These are phyloP conservation scores for Theretra japonica DNA, from an alignment of 2,888 invertebrate species.

Conservation along the genomic window DNA sequence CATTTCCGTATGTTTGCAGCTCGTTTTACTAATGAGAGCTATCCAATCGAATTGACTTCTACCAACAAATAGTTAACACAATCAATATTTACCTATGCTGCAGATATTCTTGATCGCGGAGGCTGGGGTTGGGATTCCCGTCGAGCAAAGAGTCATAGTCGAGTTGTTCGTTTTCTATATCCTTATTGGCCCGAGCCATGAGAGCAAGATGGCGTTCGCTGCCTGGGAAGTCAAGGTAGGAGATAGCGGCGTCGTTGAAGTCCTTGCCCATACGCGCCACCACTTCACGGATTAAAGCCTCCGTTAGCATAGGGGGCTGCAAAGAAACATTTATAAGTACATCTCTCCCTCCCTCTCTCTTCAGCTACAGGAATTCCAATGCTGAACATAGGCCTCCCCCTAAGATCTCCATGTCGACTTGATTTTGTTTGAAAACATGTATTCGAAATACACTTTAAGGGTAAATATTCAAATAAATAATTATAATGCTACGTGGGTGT, in stretches of 20 bases:
- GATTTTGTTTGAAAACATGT: no score
- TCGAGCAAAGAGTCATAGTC: conserved; percentile 90
- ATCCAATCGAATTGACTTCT: no score
- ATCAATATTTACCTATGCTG: conserved; percentile 87
- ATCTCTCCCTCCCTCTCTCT: no score
- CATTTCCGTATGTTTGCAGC: no score
- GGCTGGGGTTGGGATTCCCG: conserved; percentile 89
- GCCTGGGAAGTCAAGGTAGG: conserved; percentile 87
- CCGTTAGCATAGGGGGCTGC: conserved; percentile 81
- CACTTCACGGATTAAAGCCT: conserved; percentile 89
- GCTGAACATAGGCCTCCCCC: no score
- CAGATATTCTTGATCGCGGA: conserved; percentile 94
- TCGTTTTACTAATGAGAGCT: no score
- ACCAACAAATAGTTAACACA: no score
- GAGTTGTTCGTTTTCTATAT: conserved; percentile 85
- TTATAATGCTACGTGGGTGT: no score
- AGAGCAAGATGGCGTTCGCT: conserved; percentile 74
- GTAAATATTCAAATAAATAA: no score
- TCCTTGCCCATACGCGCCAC: conserved; percentile 92
- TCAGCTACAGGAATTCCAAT: no score
- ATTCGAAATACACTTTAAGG: no score
- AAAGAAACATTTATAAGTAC: not conserved
- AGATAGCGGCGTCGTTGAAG: conserved; percentile 86
- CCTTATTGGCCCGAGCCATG: conserved; percentile 84
- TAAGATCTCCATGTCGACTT: no score